These are phyloP conservation scores for Tiaroga cobitis DNA, from an alignment of 2,797 vertebrate species.

Conservation along the genomic window DNA sequence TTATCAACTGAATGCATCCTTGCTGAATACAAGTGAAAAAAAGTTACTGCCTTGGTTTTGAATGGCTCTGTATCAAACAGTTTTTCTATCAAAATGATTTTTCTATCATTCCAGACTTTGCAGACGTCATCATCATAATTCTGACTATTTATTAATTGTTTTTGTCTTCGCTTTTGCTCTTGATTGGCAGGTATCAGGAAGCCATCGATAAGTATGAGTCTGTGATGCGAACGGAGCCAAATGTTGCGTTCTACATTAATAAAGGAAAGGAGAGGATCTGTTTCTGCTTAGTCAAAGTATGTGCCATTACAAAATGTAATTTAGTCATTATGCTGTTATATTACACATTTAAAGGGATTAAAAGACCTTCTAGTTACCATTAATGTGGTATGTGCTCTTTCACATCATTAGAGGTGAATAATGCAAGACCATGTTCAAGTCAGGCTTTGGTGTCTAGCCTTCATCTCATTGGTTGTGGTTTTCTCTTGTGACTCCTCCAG, in stretches of 20 bases:
- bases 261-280: conserved; percentile 84
- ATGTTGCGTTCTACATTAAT: conserved; percentile 75
- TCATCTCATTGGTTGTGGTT: background rate
- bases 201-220: conserved; percentile 82
- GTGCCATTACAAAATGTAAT: background rate
- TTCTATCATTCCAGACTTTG: background rate
- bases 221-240: conserved; percentile 80
- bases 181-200: conserved; percentile 75
- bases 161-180: background rate
- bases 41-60: background rate
- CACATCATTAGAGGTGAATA: background rate
- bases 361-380: background rate
- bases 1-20: background rate
- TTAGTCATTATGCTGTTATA: background rate
- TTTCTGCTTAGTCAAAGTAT: conserved; percentile 82
- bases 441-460: background rate
- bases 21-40: background rate
- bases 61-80: background rate
- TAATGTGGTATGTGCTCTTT: background rate
- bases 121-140: background rate
- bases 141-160: background rate
- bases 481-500: conserved; percentile 58
- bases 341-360: background rate
- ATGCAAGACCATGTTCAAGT: background rate
- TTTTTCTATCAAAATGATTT: background rate